Conservation (phyloP, 2,888 invertebrate genomes). For the Melanotus villosus region DNA sequence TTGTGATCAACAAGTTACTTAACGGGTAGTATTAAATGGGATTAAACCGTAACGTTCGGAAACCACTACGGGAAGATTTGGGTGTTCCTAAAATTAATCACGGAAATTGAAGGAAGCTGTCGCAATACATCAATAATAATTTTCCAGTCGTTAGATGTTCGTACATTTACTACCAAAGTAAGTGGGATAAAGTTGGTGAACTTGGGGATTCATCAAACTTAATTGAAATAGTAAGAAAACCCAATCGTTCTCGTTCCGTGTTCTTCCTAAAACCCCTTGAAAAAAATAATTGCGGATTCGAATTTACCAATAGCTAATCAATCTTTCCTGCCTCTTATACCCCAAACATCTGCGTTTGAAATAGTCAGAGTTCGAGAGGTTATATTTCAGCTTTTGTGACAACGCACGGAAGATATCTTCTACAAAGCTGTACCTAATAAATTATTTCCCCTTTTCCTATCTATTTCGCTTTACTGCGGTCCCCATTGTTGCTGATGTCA, state of each 20-base stretch:
- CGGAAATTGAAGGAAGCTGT: no score
- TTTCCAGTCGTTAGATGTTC: no score
- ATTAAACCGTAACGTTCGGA: no score
- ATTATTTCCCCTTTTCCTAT: conserved; percentile 24
- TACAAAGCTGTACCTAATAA: conserved; percentile 31
- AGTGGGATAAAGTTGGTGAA: no score
- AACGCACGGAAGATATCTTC: conserved; percentile 21
- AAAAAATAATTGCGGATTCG: conserved; percentile 8
- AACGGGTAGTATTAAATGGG: no score
- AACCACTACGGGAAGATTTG: no score
- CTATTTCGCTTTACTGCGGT: conserved; percentile 8
- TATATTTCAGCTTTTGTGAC: conserved; percentile 18
- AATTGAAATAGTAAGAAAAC: background rate
- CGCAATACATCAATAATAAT: no score
- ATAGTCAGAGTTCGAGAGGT: conserved; percentile 10
- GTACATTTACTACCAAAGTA: no score
- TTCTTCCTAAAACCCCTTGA: background rate
- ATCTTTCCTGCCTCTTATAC: background rate
- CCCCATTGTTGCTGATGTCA: background rate
- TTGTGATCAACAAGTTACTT: no score
- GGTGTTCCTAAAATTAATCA: no score
- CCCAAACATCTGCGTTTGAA: background rate
- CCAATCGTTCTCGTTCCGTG: background rate
- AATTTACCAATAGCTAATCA: conserved; percentile 6
- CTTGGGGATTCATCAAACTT: no score